Percentiles rank a stretch among this genome's conserved stretches.
phyloP scores from a whole-genome alignment of 1,140 invertebrate species.

The Lethocerus indicus region DNA sequence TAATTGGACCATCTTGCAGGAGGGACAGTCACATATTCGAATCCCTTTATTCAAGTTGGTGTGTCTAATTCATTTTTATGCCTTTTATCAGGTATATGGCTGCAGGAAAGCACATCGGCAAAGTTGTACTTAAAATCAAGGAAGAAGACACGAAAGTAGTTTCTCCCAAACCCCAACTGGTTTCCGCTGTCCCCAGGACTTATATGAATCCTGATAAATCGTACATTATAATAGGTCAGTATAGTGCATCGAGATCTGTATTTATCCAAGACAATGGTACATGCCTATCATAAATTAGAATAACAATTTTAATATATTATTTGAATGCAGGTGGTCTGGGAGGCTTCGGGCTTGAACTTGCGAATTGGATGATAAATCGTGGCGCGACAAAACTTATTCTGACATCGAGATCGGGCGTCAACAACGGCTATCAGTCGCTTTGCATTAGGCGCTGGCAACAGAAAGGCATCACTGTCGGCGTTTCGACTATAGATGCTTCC shows the following conservation, averaged over 20 bases:
- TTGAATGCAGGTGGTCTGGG: constrained; percentile 61
- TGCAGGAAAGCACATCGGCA: constrained; percentile 93
- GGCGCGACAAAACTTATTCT: constrained; percentile 72
- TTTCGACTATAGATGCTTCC: constrained; percentile 49
- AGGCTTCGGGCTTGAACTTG: constrained; percentile 88
- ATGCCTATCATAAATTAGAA: neutral
- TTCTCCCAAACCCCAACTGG: constrained; percentile 30
- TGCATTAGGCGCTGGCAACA: constrained; percentile 60
- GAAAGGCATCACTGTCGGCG: constrained; percentile 45
- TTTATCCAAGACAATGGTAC: neutral
- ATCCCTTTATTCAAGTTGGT: too few species aligned
- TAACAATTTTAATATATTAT: neutral
- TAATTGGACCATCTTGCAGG: constrained; percentile 8
- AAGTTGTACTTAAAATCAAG: constrained; percentile 78
- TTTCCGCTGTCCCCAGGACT: constrained; percentile 63
- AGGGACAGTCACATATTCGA: neutral
- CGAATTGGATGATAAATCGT: constrained; percentile 75
- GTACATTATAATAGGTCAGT: constrained; percentile 55
- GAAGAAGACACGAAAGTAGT: constrained; percentile 45
- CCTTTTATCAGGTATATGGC: constrained; percentile 92
- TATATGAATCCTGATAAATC: constrained; percentile 75
- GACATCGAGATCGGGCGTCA: constrained; percentile 73
- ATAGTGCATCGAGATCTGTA: neutral
- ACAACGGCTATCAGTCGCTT: constrained; percentile 71
- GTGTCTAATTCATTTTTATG: too few species aligned